Base-by-base conservation (phyloP, 2,888 invertebrate genomes). In the Agrochola macilenta region DNA sequence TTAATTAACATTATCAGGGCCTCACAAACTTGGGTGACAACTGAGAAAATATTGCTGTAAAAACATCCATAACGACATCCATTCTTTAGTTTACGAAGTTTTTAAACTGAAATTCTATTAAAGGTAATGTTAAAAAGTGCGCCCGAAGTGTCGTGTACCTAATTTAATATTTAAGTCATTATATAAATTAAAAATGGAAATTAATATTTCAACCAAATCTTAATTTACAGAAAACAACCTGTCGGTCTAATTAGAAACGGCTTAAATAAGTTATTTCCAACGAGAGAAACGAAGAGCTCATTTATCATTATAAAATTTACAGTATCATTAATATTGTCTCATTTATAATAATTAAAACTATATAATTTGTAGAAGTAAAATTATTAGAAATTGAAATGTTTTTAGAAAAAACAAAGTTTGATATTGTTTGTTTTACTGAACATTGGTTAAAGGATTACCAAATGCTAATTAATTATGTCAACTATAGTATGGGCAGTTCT, bases 1-100 rank as follows among this genome's bases (percentile, higher is more conserved):
- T 92, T 92, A 92, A 92, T 92, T 92, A 92, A 88, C 79, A 89
- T 87, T 87, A 87, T 89, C 87, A 87, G 76, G 65, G 81, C 71
- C 81, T 82, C 77, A 86, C 70, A 89, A 88, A 84, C 64, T 80
- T 70, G 85, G 85, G 82, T 85, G 87, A 88, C 86, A 87, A 88
- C 82, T 79, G 74, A 79, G 71, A 85, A 89, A 88, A 84, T 86
- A 86, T 84, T 73, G 69, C 78, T 66, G 66, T 63, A 63, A 77
- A 87, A 86, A 87, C 86, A 86, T 85, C 85, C 70, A 74, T 87
- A 80, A 80, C 71, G 79, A 81, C 79, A 84, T 80, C 74, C 74
- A 83, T 87, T 85, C 65, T 78, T 63, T 54, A n/a, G 23, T 69
- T 35, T 30, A 71, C 9, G 20, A 72, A 23, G 26, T 60, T 70